Conservation (phyloP, 1,140 invertebrate species). For the Uloborus diversus region DNA sequence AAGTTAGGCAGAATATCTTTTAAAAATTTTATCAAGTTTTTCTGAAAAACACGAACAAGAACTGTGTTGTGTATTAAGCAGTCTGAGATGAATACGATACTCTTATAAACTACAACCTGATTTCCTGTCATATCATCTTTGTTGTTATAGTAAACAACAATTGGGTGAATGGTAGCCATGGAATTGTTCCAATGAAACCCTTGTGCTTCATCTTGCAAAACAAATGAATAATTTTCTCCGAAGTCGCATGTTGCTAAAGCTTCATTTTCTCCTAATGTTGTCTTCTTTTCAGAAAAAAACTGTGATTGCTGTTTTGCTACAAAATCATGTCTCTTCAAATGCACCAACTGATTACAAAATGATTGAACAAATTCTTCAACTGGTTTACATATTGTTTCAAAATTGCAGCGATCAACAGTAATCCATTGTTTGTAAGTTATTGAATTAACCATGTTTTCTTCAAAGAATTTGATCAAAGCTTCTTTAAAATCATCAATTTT, state of each 20-base stretch:
- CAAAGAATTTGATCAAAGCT: neutral
- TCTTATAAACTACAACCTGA: neutral
- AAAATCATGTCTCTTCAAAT: conserved; percentile 1
- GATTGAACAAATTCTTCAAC: conserved; percentile 5
- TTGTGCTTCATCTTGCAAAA: too few relatives aligned
- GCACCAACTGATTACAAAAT: neutral
- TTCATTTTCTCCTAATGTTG: too few relatives aligned
- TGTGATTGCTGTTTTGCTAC: neutral
- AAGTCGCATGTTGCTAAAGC: too few relatives aligned
- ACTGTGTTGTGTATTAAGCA: neutral
- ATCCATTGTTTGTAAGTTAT: conserved; percentile 17
- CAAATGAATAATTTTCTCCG: too few relatives aligned
- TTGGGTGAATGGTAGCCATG: too few relatives aligned
- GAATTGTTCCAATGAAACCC: too few relatives aligned
- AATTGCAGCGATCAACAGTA: conserved; percentile 1
- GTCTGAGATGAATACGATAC: neutral
- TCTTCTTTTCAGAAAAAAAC: neutral
- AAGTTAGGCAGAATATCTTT: neutral
- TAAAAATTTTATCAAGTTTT: neutral
- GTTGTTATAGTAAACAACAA: too few relatives aligned
- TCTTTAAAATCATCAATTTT: neutral
- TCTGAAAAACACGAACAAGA: neutral
- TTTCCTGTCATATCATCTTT: neutral
- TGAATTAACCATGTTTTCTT: conserved; percentile 11
- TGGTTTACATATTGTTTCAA: neutral